phyloP scores from a whole-genome alignment of 2,888 invertebrate genomes.

The Antitype chi region DNA sequence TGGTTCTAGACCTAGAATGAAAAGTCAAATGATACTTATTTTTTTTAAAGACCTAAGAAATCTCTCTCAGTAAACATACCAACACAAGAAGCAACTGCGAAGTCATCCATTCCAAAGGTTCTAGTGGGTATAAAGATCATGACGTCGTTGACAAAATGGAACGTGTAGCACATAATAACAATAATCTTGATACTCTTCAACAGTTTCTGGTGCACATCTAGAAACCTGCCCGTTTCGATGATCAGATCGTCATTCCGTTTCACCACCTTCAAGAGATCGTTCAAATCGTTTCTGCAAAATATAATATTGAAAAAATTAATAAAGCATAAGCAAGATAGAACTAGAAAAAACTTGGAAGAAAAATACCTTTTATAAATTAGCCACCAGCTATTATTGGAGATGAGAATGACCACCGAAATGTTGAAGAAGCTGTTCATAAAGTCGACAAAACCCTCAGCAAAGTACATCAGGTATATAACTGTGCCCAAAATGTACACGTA shows the following conservation, averaged over 20 bases:
- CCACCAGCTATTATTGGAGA: conserved; percentile 68
- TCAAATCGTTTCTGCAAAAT: conserved; percentile 64
- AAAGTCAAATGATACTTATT: neutral
- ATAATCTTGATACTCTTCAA: conserved; percentile 69
- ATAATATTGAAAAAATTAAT: neutral
- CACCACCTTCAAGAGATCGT: conserved; percentile 61
- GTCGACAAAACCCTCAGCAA: conserved; percentile 63
- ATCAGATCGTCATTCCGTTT: conserved; percentile 66
- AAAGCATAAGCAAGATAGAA: neutral
- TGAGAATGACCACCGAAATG: conserved; percentile 66
- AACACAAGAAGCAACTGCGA: conserved; percentile 69
- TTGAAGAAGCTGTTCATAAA: conserved; percentile 73
- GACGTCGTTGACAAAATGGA: conserved; percentile 72
- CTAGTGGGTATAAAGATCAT: conserved; percentile 71
- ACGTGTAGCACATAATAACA: conserved; percentile 68
- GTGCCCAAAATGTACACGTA: conserved; percentile 67
- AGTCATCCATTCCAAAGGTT: conserved; percentile 64
- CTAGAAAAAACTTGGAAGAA: neutral
- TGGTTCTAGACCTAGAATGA: conserved; percentile 66
- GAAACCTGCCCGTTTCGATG: conserved; percentile 53
- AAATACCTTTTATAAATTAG: conserved; percentile 69
- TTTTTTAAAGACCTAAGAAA: neutral
- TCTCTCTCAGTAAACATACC: conserved; percentile 61
- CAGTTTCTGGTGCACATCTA: conserved; percentile 52
- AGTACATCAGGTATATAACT: conserved; percentile 68